Conservation (phyloP, 1,140 invertebrate genomes). For the Zaprionus taronus region DNA sequence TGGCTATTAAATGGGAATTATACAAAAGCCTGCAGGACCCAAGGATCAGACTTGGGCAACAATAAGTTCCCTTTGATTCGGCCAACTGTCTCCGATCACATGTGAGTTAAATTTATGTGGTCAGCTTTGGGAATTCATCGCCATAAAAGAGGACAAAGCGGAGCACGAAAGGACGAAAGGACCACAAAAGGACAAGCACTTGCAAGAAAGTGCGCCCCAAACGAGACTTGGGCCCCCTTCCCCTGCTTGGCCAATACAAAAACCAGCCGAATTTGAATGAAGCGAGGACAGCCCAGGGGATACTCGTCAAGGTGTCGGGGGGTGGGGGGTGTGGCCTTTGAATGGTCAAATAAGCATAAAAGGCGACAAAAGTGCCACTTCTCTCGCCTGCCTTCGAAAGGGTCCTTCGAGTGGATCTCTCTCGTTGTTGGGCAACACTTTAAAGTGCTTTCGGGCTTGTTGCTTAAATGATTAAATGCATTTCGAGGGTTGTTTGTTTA, state of each 20-base stretch:
- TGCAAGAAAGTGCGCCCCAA: conserved; percentile 38
- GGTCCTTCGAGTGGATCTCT: conserved; percentile 30
- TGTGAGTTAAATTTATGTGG: conserved; percentile 61
- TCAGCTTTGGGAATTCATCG: conserved; percentile 26
- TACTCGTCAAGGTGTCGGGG: conserved; percentile 3
- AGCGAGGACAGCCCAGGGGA: neutral
- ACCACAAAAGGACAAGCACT: conserved; percentile 60
- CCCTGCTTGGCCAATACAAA: conserved; percentile 53
- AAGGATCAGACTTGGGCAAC: conserved; percentile 38
- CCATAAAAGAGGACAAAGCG: conserved; percentile 37
- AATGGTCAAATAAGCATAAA: conserved; percentile 77
- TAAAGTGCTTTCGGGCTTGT: conserved; percentile 64
- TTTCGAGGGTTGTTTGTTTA: conserved; percentile 69
- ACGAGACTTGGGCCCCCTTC: conserved; percentile 26
- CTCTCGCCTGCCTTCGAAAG: conserved; percentile 24
- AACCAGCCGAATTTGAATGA: conserved; percentile 58
- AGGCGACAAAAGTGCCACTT: conserved; percentile 81
- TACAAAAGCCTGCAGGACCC: conserved; percentile 48
- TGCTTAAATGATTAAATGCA: conserved; percentile 77
- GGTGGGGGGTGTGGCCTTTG: conserved; percentile 24
- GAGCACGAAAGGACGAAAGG: conserved; percentile 33
- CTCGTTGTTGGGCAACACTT: conserved; percentile 35
- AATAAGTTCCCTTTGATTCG: conserved; percentile 69
- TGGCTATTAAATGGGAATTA: conserved; percentile 67
- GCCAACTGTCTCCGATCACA: conserved; percentile 59